A percentile compares a stretch with the other conserved stretches of the same genome.
Conservation (phyloP, 2,888 invertebrate genomes). For the Lordiphosa fenestrarum region DNA sequence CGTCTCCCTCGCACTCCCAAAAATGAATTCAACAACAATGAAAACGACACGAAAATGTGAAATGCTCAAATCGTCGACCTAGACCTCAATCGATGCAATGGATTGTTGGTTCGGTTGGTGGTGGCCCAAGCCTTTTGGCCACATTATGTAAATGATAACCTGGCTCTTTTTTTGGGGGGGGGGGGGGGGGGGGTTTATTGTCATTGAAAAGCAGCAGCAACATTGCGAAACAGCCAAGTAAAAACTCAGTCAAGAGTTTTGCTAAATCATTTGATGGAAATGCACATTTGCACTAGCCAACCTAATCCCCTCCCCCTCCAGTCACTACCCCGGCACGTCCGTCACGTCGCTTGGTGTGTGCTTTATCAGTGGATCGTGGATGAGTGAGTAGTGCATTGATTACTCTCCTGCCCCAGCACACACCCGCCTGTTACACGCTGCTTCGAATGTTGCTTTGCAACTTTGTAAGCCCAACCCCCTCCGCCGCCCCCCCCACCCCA, state of each 20-base stretch:
- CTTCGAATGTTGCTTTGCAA: not conserved
- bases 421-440: not conserved
- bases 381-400: constrained; percentile 38
- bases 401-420: constrained; percentile 28
- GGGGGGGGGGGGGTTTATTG: constrained; percentile 32
- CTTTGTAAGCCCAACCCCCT: constrained; percentile 17
- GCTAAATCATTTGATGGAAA: constrained; percentile 16
- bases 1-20: not conserved
- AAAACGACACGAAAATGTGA: constrained; percentile 74
- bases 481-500: too few species aligned
- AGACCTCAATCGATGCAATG: constrained; percentile 76
- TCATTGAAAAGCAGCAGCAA: not conserved
- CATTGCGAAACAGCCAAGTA: constrained; percentile 6
- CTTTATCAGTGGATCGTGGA: constrained; percentile 14
- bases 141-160: constrained; percentile 67
- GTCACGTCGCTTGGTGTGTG: constrained; percentile 14
- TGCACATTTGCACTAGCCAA: constrained; percentile 4
- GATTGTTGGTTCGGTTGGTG: constrained; percentile 23
- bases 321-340: constrained; percentile 1
- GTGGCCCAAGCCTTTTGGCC: constrained; percentile 44
- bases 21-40: constrained; percentile 46
- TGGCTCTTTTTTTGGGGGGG: constrained; percentile 30
- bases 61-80: constrained; percentile 76
- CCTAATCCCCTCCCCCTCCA: not conserved
- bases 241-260: not conserved